Conservation (phyloP, 1,140 invertebrate genomes). For the Panagrolaimus sp. region DNA sequence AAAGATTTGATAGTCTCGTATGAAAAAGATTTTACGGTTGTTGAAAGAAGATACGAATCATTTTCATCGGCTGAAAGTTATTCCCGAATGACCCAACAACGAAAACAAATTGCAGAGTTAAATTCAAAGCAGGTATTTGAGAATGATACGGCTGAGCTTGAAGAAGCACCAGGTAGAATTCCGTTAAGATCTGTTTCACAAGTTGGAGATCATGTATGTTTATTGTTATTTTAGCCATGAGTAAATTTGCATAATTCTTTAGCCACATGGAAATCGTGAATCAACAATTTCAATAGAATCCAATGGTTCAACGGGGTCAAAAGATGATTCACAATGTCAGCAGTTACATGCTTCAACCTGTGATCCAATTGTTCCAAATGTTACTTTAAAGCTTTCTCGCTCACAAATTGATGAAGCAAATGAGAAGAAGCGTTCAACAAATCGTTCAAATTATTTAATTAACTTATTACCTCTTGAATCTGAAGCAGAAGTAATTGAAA, state of each 20-base stretch:
- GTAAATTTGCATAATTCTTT: neutral
- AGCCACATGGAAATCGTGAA: neutral
- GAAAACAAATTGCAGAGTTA: neutral
- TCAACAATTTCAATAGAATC: conserved; percentile 5
- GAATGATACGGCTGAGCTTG: neutral
- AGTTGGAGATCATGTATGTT: conserved; percentile 19
- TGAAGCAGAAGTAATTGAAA: conserved; percentile 7
- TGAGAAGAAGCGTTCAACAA: neutral
- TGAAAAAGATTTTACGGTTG: conserved; percentile 30
- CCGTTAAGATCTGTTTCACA: conserved; percentile 24
- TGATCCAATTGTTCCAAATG: conserved; percentile 9
- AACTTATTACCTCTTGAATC: conserved; percentile 1
- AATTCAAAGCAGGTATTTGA: neutral
- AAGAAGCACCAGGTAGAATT: neutral
- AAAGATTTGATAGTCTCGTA: conserved; percentile 32
- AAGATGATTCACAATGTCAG: conserved; percentile 4
- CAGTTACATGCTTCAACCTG: neutral
- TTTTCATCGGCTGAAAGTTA: conserved; percentile 11
- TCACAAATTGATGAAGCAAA: neutral
- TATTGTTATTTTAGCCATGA: neutral
- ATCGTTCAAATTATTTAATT: conserved; percentile 1
- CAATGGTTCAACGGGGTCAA: neutral
- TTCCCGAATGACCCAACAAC: neutral
- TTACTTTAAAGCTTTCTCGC: neutral
- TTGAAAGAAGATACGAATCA: conserved; percentile 27